These are phyloP conservation scores for Puffinus mauretanicus DNA, from an alignment of 2,113 vertebrate species.

Conservation along the genomic window DNA sequence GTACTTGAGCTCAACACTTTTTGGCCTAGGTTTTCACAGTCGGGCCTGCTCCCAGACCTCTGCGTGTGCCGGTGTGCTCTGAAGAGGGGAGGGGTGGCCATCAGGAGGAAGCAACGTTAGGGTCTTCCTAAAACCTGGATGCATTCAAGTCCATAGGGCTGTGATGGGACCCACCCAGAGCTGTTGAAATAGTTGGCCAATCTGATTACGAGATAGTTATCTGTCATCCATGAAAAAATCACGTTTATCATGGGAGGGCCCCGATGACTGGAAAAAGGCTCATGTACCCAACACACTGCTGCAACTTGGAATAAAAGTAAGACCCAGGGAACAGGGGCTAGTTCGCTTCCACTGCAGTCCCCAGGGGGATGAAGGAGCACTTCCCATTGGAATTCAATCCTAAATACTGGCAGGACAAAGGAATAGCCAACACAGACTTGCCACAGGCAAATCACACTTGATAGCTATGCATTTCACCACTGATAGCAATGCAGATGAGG, in stretches of 20 bases:
- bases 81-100: background rate
- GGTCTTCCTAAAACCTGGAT: background rate
- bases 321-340: background rate
- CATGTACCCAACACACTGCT: background rate
- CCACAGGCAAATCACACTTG: background rate
- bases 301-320: background rate
- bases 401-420: background rate
- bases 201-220: background rate
- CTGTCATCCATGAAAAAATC: background rate
- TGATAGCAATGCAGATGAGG: background rate
- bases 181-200: background rate
- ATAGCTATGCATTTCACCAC: background rate
- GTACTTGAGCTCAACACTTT: background rate
- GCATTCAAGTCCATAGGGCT: background rate
- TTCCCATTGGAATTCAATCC: background rate
- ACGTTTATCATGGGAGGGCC: background rate
- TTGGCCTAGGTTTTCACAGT: background rate
- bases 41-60: background rate
- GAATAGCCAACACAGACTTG: background rate
- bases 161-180: background rate
- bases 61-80: fast-evolving
- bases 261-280: background rate
- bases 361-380: background rate
- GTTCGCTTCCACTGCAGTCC: background rate
- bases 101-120: background rate